Evolutionary conservation across 1,140 invertebrate species (phyloP).

Genomic region (Doryteuthis pealeii): DNA sequence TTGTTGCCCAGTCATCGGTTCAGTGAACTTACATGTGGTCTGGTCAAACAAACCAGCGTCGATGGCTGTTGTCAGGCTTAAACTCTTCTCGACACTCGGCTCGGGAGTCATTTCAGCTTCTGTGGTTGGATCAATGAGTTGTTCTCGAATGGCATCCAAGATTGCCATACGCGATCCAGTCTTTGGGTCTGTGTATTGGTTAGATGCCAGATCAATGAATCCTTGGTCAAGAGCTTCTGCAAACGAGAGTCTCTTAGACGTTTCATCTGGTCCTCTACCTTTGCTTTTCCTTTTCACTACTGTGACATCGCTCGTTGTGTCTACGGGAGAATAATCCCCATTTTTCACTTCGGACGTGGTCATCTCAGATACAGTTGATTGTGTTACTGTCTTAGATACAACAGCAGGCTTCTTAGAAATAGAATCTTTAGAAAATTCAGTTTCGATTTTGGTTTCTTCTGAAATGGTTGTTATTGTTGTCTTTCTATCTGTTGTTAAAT

Average conservation of each 20-base stretch:
- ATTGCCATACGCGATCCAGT: conserved; percentile 76
- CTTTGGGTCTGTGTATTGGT: conserved; percentile 74
- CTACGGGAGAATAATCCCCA: neutral
- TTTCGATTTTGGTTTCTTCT: too few species aligned
- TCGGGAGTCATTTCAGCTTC: conserved; percentile 44
- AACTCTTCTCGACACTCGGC: conserved; percentile 20
- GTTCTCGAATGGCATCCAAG: conserved; percentile 78
- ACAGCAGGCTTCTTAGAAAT: too few species aligned
- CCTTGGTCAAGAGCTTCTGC: conserved; percentile 60
- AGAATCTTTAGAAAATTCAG: too few species aligned
- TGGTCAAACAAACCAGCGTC: conserved; percentile 76
- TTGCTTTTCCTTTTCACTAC: neutral
- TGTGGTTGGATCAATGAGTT: conserved; percentile 69
- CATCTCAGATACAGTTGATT: conserved; percentile 70
- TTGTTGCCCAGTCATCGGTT: conserved; percentile 71
- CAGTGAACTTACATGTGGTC: conserved; percentile 75
- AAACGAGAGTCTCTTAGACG: conserved; percentile 43
- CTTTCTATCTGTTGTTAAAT: too few species aligned
- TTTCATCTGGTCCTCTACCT: conserved; percentile 7
- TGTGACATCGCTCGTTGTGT: conserved; percentile 60
- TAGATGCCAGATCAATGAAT: conserved; percentile 76
- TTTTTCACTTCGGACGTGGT: conserved; percentile 48
- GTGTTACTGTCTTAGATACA: too few species aligned
- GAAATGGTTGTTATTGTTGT: too few species aligned
- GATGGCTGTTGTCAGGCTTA: conserved; percentile 79